phyloP scores from a whole-genome alignment of 2,113 vertebrate genomes.

The Chrysochloris asiatica region DNA sequence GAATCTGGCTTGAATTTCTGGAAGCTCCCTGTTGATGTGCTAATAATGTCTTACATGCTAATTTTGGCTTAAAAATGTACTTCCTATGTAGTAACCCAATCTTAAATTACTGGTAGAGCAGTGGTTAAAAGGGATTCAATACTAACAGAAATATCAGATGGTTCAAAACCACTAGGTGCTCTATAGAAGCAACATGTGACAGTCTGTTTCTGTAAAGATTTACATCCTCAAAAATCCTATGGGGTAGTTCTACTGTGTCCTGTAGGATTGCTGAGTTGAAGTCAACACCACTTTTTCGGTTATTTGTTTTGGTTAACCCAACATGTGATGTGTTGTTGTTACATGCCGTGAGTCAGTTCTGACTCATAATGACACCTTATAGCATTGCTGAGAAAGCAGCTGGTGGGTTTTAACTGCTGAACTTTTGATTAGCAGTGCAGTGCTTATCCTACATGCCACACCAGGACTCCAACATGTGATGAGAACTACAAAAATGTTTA shows the following conservation, averaged over 20 bases:
- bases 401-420: too few species aligned
- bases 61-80: neutral
- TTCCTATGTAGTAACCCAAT: neutral
- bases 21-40: too few species aligned
- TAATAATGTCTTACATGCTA: neutral
- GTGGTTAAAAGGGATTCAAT: neutral
- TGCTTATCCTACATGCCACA: too few species aligned
- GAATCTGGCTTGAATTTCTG: too few species aligned
- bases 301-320: neutral
- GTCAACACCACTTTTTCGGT: neutral
- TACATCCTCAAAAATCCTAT: neutral
- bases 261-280: neutral
- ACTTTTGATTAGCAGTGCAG: too few species aligned
- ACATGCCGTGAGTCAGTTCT: too few species aligned
- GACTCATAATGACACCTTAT: too few species aligned
- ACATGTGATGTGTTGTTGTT: neutral
- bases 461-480: too few species aligned
- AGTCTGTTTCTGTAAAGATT: neutral
- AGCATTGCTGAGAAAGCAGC: too few species aligned
- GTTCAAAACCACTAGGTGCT: neutral
- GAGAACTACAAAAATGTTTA: neutral
- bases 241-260: neutral
- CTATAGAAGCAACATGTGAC: neutral
- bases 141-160: neutral
- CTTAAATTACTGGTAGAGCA: neutral